Evolutionary conservation across 2,797 vertebrate genomes (phyloP), one percentile per base, ranked within the genome.

Genomic region (Oceanodroma leucorhoa): DNA sequence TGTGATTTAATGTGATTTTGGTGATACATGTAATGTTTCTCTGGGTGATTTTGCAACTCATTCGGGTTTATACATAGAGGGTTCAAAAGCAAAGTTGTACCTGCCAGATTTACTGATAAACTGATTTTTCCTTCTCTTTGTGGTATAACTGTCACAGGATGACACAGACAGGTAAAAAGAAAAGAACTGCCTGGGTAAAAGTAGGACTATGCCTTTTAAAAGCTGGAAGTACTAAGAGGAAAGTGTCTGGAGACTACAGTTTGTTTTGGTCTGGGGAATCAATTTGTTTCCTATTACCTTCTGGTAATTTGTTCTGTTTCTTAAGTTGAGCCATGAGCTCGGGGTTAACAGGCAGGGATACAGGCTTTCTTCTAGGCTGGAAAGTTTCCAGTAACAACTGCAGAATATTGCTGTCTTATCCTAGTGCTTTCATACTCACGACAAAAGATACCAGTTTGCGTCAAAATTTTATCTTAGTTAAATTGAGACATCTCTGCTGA

Each of bases 231-330:
- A 83, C 20, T 50, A 64, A 85, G n/a, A 36, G 34, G 16, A 75
- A 82, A 66, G 20, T 64, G 61, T 81, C 82, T 85, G 50, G 71
- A 83, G 55, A 71, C 48, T 46, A 26, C 23, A 65, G 57, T 58
- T 83, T 86, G 26, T 64, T 93, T 93, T 94, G 40, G 82, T 95
- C 76, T 83, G 40, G 72, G 76, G 76, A 93, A 91, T 88, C 92
- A 89, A 80, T 94, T 94, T 95, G 82, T 93, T 95, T 94, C 69
- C 30, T 72, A 65, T 95, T 81, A 91, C 80, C 51, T 94, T 89
- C 65, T 53, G 38, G 82, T 92, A 94, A 93, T 89, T 92, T 75
- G 38, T 90, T 94, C 81, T 89, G 30, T 89, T 94, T 94, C 61
- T 50, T 90, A 81, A 86, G 38, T 14, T 88, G 57, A 86, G 66